Conservation (phyloP, 2,797 vertebrate genomes). For the Oceanodroma leucorhoa region DNA sequence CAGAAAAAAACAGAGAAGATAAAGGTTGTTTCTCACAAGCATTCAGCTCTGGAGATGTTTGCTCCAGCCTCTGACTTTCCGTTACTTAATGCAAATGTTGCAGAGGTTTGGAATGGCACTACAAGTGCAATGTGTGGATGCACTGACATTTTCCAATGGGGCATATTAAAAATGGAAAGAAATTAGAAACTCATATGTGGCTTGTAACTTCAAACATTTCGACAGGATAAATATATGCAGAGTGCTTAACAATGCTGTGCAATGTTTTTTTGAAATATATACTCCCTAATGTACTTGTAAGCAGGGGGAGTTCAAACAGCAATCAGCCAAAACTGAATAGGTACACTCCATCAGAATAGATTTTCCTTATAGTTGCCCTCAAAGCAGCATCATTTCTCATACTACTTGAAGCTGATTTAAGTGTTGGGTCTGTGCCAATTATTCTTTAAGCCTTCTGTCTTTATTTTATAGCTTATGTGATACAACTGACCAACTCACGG, state of each 20-base stretch:
- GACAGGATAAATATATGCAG: conserved; percentile 9
- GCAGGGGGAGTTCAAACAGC: conserved; percentile 67
- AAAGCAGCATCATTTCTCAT: conserved; percentile 67
- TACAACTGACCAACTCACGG: conserved; percentile 64
- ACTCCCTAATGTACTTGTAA: conserved; percentile 47
- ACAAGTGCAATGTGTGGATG: background rate
- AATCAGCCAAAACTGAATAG: conserved; percentile 68
- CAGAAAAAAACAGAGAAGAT: background rate
- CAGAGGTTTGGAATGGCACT: background rate
- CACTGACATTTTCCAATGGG: conserved; percentile 1
- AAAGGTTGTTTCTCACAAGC: background rate
- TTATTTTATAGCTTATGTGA: conserved; percentile 66
- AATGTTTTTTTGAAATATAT: conserved; percentile 40
- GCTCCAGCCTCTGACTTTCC: background rate
- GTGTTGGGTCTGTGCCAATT: conserved; percentile 64
- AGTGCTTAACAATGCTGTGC: background rate
- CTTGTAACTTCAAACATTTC: conserved; percentile 38
- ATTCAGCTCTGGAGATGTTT: background rate
- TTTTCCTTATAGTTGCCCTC: conserved; percentile 62
- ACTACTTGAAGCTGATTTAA: conserved; percentile 62
- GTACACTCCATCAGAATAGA: conserved; percentile 49
- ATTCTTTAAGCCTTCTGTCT: conserved; percentile 60
- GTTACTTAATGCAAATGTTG: background rate
- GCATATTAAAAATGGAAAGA: conserved; percentile 1
- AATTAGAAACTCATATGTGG: conserved; percentile 35